These are phyloP conservation scores for Caretta caretta DNA, from an alignment of 2,113 vertebrate genomes.

Conservation along the genomic window DNA sequence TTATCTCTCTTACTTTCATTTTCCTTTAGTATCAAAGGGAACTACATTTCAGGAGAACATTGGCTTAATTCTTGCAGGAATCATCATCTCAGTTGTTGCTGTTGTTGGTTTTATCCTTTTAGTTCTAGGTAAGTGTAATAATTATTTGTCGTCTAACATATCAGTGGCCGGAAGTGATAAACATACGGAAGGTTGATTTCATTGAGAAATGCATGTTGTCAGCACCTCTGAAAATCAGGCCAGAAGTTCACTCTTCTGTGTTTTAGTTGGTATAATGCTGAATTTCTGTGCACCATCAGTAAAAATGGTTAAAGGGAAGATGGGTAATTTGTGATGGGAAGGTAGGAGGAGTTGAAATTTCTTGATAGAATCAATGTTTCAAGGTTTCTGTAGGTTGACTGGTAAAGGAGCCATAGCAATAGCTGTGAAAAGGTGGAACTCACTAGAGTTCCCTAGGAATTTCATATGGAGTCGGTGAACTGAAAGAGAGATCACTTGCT, in stretches of 20 bases:
- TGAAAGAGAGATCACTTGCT: background rate
- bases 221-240: background rate
- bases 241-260: background rate
- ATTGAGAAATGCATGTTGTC: background rate
- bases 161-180: background rate
- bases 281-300: background rate
- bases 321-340: background rate
- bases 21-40: slow-evolving; percentile 74
- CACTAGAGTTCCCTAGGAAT: background rate
- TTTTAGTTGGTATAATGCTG: background rate
- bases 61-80: slow-evolving; percentile 39
- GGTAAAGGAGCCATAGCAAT: background rate
- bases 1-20: slow-evolving; percentile 42
- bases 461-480: background rate
- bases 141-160: background rate
- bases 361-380: background rate
- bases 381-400: background rate
- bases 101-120: slow-evolving; percentile 73
- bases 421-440: background rate
- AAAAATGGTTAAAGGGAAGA: background rate
- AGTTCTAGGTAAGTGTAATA: slow-evolving; percentile 69
- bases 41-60: slow-evolving; percentile 54
- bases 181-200: background rate
- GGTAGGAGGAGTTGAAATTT: background rate
- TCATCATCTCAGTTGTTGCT: slow-evolving; percentile 29